These are phyloP conservation scores for Anthrax anthrax DNA, from an alignment of 2,888 invertebrate genomes.

Conservation along the genomic window DNA sequence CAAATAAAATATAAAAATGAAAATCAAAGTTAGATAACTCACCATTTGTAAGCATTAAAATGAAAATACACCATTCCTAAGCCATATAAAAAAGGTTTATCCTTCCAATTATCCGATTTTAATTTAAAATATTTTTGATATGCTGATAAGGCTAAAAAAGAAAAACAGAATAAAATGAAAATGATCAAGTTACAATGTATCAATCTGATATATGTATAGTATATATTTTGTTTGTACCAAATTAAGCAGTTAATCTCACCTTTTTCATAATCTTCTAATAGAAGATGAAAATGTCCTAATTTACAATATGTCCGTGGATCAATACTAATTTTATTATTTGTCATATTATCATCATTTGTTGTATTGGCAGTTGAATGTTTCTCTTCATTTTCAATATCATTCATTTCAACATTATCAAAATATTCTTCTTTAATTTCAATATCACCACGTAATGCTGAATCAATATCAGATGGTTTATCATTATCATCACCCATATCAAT, in stretches of 20 bases:
- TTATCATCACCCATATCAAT: slow-evolving; percentile 8
- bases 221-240: background rate
- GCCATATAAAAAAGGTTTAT: slow-evolving; percentile 85
- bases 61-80: slow-evolving; percentile 93
- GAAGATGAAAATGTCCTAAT: slow-evolving; percentile 86
- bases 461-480: slow-evolving; percentile 3
- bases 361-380: slow-evolving; percentile 12
- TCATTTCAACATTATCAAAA: slow-evolving; percentile 11
- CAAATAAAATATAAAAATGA: too few relatives aligned
- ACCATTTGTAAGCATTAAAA: slow-evolving; percentile 92
- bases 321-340: slow-evolving; percentile 53
- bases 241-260: slow-evolving; percentile 42
- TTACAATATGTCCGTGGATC: slow-evolving; percentile 88
- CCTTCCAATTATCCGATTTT: slow-evolving; percentile 72
- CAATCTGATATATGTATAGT: too few relatives aligned
- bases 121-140: slow-evolving; percentile 84
- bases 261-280: slow-evolving; percentile 87
- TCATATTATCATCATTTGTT: slow-evolving; percentile 14
- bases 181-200: background rate
- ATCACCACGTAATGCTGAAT: slow-evolving; percentile 15
- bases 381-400: slow-evolving; percentile 5
- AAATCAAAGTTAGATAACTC: slow-evolving; percentile 41
- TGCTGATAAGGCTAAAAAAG: slow-evolving; percentile 78
- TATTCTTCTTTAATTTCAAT: slow-evolving; percentile 15
- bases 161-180: slow-evolving; percentile 6